Conservation (phyloP, 2,113 vertebrate species). For the Aplodontia rufa region DNA sequence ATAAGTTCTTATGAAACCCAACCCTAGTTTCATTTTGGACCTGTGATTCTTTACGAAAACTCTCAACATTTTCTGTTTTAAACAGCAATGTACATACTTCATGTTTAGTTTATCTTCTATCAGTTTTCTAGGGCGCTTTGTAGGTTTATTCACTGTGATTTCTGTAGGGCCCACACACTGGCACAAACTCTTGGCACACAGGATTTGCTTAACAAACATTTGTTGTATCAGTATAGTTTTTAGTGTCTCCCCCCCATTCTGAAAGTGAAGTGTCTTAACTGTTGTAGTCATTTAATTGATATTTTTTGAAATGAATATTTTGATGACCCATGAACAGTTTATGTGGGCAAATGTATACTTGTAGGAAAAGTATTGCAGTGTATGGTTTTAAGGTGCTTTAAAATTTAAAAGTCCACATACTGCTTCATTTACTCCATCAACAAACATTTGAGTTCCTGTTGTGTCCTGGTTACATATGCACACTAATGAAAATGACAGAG, state of each 20-base stretch:
- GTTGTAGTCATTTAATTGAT: neutral
- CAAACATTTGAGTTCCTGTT: neutral
- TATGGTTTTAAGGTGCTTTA: neutral
- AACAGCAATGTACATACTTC: neutral
- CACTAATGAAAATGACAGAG: neutral
- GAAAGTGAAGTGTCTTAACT: neutral
- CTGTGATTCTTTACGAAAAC: neutral
- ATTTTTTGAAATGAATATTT: conserved; percentile 38
- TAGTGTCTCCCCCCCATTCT: neutral
- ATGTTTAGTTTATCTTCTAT: neutral
- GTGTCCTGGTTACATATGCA: neutral
- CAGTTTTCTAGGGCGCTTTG: neutral
- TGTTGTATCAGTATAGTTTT: neutral
- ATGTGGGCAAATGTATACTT: neutral
- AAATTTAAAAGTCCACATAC: neutral
- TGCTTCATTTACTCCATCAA: neutral
- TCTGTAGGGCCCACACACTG: neutral
- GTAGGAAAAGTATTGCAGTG: neutral
- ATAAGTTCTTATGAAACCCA: conserved; percentile 32
- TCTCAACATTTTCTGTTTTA: conserved; percentile 15
- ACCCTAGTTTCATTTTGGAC: neutral
- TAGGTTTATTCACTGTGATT: neutral
- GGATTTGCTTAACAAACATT: neutral
- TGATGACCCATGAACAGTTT: neutral
- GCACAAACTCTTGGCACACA: neutral